Evolutionary conservation across 2,113 vertebrate genomes (phyloP).

Genomic region (Nothoprocta pentlandii): DNA sequence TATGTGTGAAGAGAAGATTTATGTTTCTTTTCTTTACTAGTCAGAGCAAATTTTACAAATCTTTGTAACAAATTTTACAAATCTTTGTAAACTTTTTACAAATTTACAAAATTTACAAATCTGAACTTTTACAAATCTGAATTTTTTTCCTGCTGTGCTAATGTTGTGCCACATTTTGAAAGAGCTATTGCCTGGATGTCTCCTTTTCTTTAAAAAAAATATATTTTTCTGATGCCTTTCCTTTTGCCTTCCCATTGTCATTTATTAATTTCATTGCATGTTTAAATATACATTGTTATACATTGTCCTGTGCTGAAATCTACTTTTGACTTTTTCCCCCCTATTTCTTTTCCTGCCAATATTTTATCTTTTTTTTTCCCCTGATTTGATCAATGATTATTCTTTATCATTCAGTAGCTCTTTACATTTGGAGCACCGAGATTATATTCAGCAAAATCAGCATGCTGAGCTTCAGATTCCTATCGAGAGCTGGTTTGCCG

Average conservation of each 20-base stretch:
- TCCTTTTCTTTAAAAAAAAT: not conserved
- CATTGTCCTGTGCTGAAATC: not conserved
- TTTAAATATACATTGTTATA: rapidly evolving
- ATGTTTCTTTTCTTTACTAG: not conserved
- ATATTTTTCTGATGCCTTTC: not conserved
- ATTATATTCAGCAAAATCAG: not conserved
- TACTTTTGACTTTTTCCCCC: not conserved
- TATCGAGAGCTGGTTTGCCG: not conserved
- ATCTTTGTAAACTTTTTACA: too few relatives aligned
- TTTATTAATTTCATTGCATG: not conserved
- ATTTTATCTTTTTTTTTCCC: not conserved
- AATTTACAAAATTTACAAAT: too few relatives aligned
- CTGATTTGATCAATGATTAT: not conserved
- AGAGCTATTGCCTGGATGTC: too few relatives aligned
- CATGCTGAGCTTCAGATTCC: not conserved
- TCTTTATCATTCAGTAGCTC: not conserved
- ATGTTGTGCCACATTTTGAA: too few relatives aligned
- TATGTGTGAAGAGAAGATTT: not conserved
- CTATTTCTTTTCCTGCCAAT: not conserved
- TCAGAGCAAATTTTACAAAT: not conserved
- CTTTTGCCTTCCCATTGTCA: not conserved
- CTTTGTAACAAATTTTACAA: too few relatives aligned
- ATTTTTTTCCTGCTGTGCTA: not conserved
- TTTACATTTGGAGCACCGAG: not conserved
- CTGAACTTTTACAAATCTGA: too few relatives aligned